Conservation (phyloP, 2,113 vertebrate genomes). For the Varanus salvator region DNA sequence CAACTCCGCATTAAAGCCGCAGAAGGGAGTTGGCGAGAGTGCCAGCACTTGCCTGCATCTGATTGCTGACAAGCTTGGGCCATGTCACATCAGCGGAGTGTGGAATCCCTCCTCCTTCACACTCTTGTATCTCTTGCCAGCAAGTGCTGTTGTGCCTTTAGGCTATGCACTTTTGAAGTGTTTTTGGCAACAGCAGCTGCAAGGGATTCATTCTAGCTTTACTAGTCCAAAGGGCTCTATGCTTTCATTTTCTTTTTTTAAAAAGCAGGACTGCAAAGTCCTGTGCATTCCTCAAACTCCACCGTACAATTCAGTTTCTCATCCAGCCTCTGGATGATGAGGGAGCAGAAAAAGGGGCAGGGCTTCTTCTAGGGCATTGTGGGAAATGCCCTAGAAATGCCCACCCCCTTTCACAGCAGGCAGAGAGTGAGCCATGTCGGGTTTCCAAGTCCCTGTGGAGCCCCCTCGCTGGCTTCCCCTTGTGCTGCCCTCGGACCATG, state of each 20-base stretch:
- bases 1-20: not conserved
- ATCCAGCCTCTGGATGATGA: not conserved
- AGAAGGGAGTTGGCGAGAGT: not conserved
- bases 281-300: not conserved
- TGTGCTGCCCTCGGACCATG: too few species aligned
- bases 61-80: conserved; percentile 5
- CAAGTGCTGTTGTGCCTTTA: conserved; percentile 1
- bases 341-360: not conserved
- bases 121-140: conserved; percentile 24
- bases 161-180: conserved; percentile 7
- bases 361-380: not conserved
- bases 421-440: too few species aligned
- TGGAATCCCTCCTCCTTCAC: conserved; percentile 15
- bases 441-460: not conserved
- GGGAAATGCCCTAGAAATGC: too few species aligned
- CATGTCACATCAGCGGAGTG: not conserved
- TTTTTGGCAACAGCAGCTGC: conserved; percentile 1
- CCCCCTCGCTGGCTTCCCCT: too few species aligned
- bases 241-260: not conserved
- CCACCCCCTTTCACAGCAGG: not conserved
- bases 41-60: not conserved
- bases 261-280: not conserved
- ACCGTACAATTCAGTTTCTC: not conserved
- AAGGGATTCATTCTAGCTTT: conserved; percentile 4
- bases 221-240: not conserved